Conservation (phyloP, 30 jellyfish, hydroid and myxozoan species). For the Cassiopea andromeda region DNA sequence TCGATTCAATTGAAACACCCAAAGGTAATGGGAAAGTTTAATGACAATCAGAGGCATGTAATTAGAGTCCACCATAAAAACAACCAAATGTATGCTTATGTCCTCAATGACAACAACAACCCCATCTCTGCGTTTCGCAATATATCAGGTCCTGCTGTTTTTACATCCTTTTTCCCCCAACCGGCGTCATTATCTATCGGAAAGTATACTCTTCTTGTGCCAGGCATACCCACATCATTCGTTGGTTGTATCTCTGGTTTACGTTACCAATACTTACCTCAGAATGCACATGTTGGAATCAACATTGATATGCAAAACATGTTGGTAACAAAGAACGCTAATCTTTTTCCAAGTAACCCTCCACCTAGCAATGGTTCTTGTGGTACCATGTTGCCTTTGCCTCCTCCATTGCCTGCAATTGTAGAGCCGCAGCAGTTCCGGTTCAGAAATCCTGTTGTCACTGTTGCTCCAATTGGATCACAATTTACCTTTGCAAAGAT, state of each 20-base stretch:
- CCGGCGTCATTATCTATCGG: slow-evolving; percentile 47
- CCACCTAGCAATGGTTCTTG: slow-evolving; percentile 62
- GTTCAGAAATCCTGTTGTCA: slow-evolving; percentile 63
- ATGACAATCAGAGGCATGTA: slow-evolving; percentile 62
- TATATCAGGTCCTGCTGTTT: slow-evolving; percentile 21
- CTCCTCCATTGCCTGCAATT: slow-evolving; percentile 76
- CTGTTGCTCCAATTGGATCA: slow-evolving; percentile 73
- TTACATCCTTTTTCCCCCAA: slow-evolving; percentile 18
- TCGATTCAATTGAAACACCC: slow-evolving; percentile 55
- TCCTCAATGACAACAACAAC: slow-evolving; percentile 53
- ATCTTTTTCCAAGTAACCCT: neutral
- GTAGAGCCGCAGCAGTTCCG: slow-evolving; percentile 79
- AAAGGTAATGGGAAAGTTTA: slow-evolving; percentile 35
- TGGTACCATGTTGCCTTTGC: slow-evolving; percentile 44
- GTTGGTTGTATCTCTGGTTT: slow-evolving; percentile 75
- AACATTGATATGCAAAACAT: slow-evolving; percentile 37
- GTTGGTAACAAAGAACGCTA: slow-evolving; percentile 3
- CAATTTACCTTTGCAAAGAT: slow-evolving; percentile 34
- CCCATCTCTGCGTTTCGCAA: slow-evolving; percentile 44
- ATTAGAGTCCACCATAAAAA: slow-evolving; percentile 67
- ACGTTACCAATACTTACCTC: slow-evolving; percentile 60
- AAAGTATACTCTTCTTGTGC: slow-evolving; percentile 5
- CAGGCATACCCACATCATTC: slow-evolving; percentile 45
- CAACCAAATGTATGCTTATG: slow-evolving; percentile 57
- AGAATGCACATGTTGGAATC: slow-evolving; percentile 54